Base-by-base conservation (phyloP, 1,140 invertebrate species). In the Episyrphus balteatus region DNA sequence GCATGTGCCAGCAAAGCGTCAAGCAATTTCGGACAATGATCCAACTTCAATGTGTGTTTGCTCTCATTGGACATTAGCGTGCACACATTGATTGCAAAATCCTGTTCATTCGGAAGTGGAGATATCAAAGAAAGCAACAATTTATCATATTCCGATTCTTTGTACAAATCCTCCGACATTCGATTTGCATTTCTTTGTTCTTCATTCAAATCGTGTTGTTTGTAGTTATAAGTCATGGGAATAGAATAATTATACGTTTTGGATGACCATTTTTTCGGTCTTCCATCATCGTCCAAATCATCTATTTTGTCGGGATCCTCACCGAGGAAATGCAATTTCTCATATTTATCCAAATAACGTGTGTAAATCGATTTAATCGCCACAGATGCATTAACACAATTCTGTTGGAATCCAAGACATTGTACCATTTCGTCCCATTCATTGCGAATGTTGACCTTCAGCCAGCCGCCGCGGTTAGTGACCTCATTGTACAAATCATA, bases 61-160 rank as follows among this genome's bases (percentile, higher is more conserved):
- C 89, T 88, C 63, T 98, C 93, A 56, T 92, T 94, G 17, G 92
- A 92, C 50, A 99, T 73, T 42, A 99, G 73, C 0, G 91, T 95
- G 66, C 92, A 96, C 1, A 98, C 88, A 70, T 98, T 98, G 45
- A 99, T 85, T 3, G 93, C 93, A 73, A 98, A 94, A 66, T 98
- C 94, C 64, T 98, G 91, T 73, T 99, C 96, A 69, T 99, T 99
- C 13, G 95, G 94, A 55, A 99, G 73, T 1, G 94, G 94, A 32
- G 89, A 93, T 15, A 94, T 68, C 8, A 99, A 73, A 0, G 94
- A 94, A 26, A 95, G 74, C 17, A 88, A 80, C 12, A 99, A 72
- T 55, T 87, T 84, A 55, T 92, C 86, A 60, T 94, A 92, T 57
- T 89, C 87, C 12, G 83, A 85, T 37, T 82, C 74, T 53, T 81